Evolutionary conservation across 2,113 vertebrate genomes (phyloP).

Genomic region (Notarius quadriscutis): DNA sequence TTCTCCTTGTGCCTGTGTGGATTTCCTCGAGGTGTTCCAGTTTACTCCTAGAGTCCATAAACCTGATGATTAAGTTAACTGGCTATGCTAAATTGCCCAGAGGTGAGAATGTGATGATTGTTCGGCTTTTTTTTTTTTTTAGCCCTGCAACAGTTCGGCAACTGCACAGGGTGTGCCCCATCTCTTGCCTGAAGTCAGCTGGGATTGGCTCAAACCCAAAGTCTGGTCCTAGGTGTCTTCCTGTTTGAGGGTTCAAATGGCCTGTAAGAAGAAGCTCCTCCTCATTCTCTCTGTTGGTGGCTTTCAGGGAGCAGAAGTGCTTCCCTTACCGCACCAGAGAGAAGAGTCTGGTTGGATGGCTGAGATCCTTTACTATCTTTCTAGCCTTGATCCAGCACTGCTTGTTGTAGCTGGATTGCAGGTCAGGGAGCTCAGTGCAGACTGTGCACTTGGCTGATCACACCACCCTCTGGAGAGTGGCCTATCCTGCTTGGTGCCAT

Average conservation of each 20-base stretch:
- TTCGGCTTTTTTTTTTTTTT: too few relatives aligned
- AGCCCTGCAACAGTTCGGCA: too few relatives aligned
- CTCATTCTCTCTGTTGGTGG: background rate
- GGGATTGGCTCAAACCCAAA: too few relatives aligned
- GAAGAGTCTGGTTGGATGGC: background rate
- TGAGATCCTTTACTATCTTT: background rate
- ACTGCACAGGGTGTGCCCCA: too few relatives aligned
- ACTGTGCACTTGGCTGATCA: background rate
- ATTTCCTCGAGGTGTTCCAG: too few relatives aligned
- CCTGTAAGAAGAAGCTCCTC: background rate
- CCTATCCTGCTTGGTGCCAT: background rate
- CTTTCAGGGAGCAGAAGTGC: background rate
- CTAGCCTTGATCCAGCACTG: background rate
- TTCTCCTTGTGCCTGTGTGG: too few relatives aligned
- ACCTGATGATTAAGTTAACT: too few relatives aligned
- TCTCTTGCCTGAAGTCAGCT: too few relatives aligned
- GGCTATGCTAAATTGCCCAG: too few relatives aligned
- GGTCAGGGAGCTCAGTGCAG: background rate
- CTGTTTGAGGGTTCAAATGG: background rate
- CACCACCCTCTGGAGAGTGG: background rate
- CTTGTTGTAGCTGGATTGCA: background rate
- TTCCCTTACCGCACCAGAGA: background rate
- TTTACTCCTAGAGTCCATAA: too few relatives aligned
- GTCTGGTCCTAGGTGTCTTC: background rate
- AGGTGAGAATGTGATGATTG: too few relatives aligned